phyloP scores from a whole-genome alignment of 1,140 invertebrate genomes.

The Saxidomus purpurata region DNA sequence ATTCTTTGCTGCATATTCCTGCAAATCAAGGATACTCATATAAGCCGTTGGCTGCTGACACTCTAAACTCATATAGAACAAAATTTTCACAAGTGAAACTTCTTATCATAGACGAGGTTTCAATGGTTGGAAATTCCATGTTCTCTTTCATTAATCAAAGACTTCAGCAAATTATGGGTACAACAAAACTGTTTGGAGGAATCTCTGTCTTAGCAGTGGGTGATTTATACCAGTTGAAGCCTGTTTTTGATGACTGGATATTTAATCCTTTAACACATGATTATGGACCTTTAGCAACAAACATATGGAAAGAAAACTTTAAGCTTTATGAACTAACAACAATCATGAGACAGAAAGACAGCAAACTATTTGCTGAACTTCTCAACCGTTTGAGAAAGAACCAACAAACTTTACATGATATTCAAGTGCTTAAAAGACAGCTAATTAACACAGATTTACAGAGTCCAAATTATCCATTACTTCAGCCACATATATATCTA shows the following conservation, averaged over 20 bases:
- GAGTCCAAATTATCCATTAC: background rate
- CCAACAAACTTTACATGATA: slow-evolving; percentile 35
- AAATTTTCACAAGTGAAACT: background rate
- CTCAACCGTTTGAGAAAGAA: slow-evolving; percentile 38
- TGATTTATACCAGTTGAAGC: too few species aligned
- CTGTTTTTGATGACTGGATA: slow-evolving; percentile 17
- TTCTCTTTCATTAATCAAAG: slow-evolving; percentile 26
- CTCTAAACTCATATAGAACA: background rate
- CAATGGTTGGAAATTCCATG: slow-evolving; percentile 19
- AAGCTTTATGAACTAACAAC: slow-evolving; percentile 37
- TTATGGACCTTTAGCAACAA: slow-evolving; percentile 33
- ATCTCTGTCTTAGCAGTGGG: slow-evolving; percentile 24
- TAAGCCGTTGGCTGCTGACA: background rate
- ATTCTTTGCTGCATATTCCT: slow-evolving; percentile 22
- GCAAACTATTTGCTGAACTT: slow-evolving; percentile 31
- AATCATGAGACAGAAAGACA: slow-evolving; percentile 55
- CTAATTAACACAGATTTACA: background rate
- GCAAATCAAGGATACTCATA: slow-evolving; percentile 23
- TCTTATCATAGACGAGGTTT: slow-evolving; percentile 37
- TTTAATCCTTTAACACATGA: slow-evolving; percentile 8
- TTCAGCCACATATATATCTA: background rate
- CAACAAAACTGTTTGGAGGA: slow-evolving; percentile 6
- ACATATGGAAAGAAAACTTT: slow-evolving; percentile 55
- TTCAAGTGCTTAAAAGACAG: background rate
- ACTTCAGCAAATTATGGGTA: slow-evolving; percentile 17